Evolutionary conservation across 2,797 vertebrate species (phyloP).

Genomic region (Menidia menidia): DNA sequence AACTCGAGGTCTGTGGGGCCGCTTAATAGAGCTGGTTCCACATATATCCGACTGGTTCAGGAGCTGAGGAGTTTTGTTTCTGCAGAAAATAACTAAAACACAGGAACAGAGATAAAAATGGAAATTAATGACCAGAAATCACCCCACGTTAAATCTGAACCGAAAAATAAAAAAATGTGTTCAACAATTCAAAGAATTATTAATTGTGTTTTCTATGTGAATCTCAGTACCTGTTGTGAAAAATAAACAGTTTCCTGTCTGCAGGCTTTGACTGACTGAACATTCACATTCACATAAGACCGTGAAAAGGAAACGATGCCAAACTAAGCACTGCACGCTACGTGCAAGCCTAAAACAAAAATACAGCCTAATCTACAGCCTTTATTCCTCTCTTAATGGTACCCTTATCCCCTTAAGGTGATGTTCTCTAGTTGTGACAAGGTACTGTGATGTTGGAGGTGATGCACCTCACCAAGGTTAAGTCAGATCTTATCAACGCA

Average conservation of each 20-base stretch:
- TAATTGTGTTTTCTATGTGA: too few species aligned
- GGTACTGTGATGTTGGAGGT: constrained; percentile 74
- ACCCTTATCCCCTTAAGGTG: constrained; percentile 57
- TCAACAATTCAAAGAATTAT: too few species aligned
- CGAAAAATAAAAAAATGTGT: too few species aligned
- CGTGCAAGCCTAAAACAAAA: constrained; percentile 33
- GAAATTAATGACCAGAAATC: too few species aligned
- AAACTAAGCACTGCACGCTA: constrained; percentile 35
- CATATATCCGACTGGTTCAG: neutral
- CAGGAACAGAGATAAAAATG: too few species aligned
- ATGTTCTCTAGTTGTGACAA: constrained; percentile 73
- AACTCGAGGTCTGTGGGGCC: neutral
- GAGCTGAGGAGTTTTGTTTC: neutral
- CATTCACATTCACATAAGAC: constrained; percentile 2
- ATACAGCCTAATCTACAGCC: constrained; percentile 38
- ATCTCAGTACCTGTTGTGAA: neutral
- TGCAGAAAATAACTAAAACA: too few species aligned
- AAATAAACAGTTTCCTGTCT: neutral
- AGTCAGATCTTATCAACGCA: constrained; percentile 78
- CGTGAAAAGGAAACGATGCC: constrained; percentile 21
- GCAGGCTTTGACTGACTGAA: neutral
- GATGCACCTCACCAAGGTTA: constrained; percentile 77
- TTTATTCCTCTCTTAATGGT: constrained; percentile 43
- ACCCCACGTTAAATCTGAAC: too few species aligned
- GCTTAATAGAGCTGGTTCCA: neutral